A percentile compares a stretch with the other conserved stretches of the same genome.
phyloP scores from a whole-genome alignment of 2,113 vertebrate genomes.

The Callithrix jacchus region DNA sequence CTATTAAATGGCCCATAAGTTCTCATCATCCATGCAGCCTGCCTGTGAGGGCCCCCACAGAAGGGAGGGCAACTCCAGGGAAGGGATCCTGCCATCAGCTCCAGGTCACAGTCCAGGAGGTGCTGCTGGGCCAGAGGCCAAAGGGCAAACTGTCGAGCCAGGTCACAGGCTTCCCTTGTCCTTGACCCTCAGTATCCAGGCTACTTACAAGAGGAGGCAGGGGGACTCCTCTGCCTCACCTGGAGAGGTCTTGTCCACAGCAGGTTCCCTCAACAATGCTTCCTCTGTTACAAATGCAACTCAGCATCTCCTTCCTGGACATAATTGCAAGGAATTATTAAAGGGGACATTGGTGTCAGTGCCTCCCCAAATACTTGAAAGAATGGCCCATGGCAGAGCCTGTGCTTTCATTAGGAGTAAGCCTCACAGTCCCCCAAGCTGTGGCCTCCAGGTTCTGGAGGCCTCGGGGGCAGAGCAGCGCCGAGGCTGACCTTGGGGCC shows the following conservation, averaged over 20 bases:
- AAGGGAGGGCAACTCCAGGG: not conserved
- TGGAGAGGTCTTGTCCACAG: rapidly evolving
- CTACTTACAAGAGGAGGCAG: rapidly evolving
- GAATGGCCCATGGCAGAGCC: not conserved
- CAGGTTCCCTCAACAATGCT: rapidly evolving
- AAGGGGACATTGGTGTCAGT: not conserved
- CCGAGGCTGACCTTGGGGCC: rapidly evolving
- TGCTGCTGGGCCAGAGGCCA: not conserved
- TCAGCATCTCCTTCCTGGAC: rapidly evolving
- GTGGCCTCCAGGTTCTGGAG: rapidly evolving
- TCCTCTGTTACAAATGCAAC: rapidly evolving
- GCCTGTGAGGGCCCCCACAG: not conserved
- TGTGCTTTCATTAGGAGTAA: not conserved
- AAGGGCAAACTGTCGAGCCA: no score
- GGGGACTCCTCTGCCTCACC: no score
- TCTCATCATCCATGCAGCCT: rapidly evolving
- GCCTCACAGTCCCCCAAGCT: rapidly evolving
- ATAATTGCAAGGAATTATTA: not conserved
- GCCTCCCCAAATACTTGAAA: rapidly evolving
- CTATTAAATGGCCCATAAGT: rapidly evolving
- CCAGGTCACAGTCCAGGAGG: not conserved
- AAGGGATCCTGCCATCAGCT: not conserved
- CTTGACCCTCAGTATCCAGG: not conserved
- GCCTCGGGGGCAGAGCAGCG: rapidly evolving
- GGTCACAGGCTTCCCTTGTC: not conserved